These are phyloP conservation scores for Eretmocerus hayati DNA, from an alignment of 2,888 invertebrate genomes.

Conservation along the genomic window DNA sequence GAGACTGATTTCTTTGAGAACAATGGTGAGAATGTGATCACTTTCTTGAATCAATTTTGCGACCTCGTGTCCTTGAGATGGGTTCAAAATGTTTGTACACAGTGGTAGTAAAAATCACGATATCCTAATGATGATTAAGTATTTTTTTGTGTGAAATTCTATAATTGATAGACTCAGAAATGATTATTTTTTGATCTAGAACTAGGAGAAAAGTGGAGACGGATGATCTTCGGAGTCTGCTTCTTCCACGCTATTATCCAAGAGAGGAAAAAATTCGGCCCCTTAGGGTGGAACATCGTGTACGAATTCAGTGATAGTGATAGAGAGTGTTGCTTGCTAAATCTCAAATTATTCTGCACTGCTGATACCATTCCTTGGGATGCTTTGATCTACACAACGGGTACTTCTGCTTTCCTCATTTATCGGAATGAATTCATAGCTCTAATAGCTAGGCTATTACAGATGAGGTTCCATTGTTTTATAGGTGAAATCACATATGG, in stretches of 20 bases:
- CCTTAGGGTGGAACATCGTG: conserved; percentile 85
- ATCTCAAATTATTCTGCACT: conserved; percentile 76
- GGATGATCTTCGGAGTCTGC: conserved; percentile 73
- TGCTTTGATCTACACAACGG: conserved; percentile 80
- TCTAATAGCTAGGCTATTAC: background rate
- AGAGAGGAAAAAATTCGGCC: conserved; percentile 87
- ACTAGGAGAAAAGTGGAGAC: conserved; percentile 62
- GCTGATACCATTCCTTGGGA: conserved; percentile 74
- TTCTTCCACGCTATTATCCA: conserved; percentile 93
- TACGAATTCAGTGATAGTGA: conserved; percentile 94
- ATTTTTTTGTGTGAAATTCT: background rate
- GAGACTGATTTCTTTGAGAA: conserved; percentile 73
- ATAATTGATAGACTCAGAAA: conserved; percentile 1
- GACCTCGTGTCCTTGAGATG: no score
- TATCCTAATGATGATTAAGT: no score
- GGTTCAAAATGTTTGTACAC: no score
- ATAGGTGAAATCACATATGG: conserved; percentile 89
- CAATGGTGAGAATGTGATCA: conserved; percentile 66
- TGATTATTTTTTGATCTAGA: no score
- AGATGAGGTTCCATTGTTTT: background rate
- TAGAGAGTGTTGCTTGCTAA: conserved; percentile 79
- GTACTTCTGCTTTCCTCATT: no score
- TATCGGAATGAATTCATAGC: no score
- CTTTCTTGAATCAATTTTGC: no score
- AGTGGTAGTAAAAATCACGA: no score